Percentiles rank a stretch among this genome's conserved stretches.
Evolutionary conservation across 37 sponge, comb jelly and placozoan genomes (phyloP).

Genomic region (Cladorhizidae sp.): DNA sequence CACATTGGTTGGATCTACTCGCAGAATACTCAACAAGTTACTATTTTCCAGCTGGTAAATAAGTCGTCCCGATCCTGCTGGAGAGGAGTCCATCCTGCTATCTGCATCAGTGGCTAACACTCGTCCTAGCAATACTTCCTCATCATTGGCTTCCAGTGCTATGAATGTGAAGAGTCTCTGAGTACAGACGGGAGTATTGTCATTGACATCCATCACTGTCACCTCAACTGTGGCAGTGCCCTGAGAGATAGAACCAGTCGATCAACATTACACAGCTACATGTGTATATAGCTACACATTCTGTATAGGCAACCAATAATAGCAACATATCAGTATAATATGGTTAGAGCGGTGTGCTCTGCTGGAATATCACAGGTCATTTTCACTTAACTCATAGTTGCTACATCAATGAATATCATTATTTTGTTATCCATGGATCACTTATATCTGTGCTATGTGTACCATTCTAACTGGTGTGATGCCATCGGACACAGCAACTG

Average conservation of each 20-base stretch:
- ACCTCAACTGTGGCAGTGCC: slow-evolving; percentile 4
- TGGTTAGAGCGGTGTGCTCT: no score
- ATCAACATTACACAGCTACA: no score
- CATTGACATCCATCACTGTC: slow-evolving; percentile 42
- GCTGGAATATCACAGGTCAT: no score
- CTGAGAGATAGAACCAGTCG: slow-evolving; percentile 8
- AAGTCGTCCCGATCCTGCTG: slow-evolving; percentile 10
- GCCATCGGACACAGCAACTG: slow-evolving; percentile 32
- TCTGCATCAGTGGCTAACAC: slow-evolving; percentile 47
- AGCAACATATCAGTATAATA: no score
- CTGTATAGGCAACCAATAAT: no score
- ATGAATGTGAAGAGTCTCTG: not conserved
- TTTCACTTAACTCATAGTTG: no score
- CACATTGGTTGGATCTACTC: no score
- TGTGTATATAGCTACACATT: no score
- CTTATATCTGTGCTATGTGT: no score
- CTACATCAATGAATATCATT: no score
- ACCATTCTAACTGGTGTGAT: slow-evolving; percentile 13
- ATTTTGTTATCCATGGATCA: no score
- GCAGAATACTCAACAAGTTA: not conserved
- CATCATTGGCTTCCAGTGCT: slow-evolving; percentile 4
- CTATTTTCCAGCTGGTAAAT: slow-evolving; percentile 6
- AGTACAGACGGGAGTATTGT: slow-evolving; percentile 26
- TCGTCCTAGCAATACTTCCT: not conserved
- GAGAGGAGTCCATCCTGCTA: not conserved